Evolutionary conservation across 1,140 invertebrate species (phyloP), one percentile per base, ranked within the genome.

Genomic region (Campoletis sonorensis): DNA sequence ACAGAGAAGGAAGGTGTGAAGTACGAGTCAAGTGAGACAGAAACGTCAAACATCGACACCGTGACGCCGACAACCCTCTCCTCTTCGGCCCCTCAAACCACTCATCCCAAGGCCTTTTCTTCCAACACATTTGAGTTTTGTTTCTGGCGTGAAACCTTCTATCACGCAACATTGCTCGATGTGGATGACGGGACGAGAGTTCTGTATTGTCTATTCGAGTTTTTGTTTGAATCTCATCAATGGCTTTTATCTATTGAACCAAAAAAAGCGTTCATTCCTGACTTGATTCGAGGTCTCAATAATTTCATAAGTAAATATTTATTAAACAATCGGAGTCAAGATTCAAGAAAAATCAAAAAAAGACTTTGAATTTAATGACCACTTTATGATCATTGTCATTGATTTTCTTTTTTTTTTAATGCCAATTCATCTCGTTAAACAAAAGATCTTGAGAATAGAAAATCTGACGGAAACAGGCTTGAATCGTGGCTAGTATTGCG

Each of bases 111-210:
- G 61, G 61, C 54, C 88, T 87, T 88, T 89, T 87, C 85, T 89
- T 89, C 88, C 88, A 87, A 84, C 85, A 89, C 88, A 89, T 89
- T 89, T 89, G 86, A 88, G 86, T 88, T 89, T 88, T 88, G 87
- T 87, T 88, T 88, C 85, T 86, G 86, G 85, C 83, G 83, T 64
- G 61, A n/a, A 77, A 83, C 75, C 83, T 83, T 73, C 79, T 78
- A 73, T 73, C 68, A 79, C 80, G 82, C 79, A 70, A 76, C 82
- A 79, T 86, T 82, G 84, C 45, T 79, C 61, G 73, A 58, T 78
- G 27, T 68, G 30, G n/a, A 33, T 58, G 33, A 78, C 26, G 61
- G 30, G 30, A 68, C 72, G 58, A 58, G 64, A 73, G 33, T 40
- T 45, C 18, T n/a, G 71, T 40, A 13, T 45, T 75, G 49, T 82